Conservation (phyloP, 2,797 vertebrate species). For the Tamandua tetradactyla region DNA sequence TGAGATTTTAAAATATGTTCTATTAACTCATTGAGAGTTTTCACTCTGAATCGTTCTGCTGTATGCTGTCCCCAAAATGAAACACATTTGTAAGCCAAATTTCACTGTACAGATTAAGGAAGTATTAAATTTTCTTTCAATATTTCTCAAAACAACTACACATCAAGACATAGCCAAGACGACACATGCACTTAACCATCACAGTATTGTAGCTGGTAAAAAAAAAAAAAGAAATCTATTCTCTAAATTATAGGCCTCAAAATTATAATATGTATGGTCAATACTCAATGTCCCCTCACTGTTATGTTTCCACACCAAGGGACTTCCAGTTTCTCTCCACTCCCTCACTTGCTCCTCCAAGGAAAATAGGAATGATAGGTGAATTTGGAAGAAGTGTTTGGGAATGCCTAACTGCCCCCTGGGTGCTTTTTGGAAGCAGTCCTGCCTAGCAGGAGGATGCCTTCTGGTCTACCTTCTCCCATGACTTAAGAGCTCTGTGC, state of each 20-base stretch:
- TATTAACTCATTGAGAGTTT: background rate
- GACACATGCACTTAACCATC: too few species aligned
- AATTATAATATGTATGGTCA: background rate
- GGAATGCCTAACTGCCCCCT: background rate
- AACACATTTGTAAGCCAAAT: slow-evolving; percentile 14
- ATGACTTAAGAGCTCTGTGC: background rate
- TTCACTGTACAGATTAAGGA: background rate
- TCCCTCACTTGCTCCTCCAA: background rate
- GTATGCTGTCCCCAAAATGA: background rate
- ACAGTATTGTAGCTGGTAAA: background rate
- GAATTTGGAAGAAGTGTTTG: background rate
- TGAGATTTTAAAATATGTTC: background rate
- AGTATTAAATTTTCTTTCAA: background rate
- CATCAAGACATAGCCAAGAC: too few species aligned
- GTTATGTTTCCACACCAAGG: background rate
- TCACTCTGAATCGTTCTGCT: background rate
- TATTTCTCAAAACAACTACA: background rate
- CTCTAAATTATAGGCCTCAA: background rate
- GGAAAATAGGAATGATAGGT: background rate
- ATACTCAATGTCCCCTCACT: background rate
- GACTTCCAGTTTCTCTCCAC: background rate
- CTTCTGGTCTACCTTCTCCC: background rate
- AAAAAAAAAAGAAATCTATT: background rate
- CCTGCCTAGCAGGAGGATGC: background rate
- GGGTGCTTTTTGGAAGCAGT: background rate